Evolutionary conservation across 2,888 invertebrate genomes (phyloP).

Genomic region (Drosophila gaucha): DNA sequence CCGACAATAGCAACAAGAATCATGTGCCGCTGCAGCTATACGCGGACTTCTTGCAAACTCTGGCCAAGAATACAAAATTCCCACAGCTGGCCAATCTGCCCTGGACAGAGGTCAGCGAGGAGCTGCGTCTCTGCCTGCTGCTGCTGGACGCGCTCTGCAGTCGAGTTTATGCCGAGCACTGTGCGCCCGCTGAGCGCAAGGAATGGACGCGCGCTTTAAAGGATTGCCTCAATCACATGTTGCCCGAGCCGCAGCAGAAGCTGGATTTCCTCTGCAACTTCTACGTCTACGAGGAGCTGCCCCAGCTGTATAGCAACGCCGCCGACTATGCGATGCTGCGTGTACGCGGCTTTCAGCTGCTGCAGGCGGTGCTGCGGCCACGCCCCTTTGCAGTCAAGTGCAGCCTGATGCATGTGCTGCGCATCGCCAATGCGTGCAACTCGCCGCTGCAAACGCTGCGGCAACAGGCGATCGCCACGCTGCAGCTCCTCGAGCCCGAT

Average conservation of each 20-base stretch:
- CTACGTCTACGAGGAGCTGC: constrained; percentile 81
- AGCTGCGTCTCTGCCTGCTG: constrained; percentile 58
- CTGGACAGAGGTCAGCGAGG: constrained; percentile 66
- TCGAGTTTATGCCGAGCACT: constrained; percentile 27
- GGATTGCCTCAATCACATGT: constrained; percentile 85
- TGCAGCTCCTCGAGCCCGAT: constrained; percentile 74
- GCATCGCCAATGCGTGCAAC: constrained; percentile 86
- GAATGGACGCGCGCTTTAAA: constrained; percentile 81
- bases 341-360: constrained; percentile 85
- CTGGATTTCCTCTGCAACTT: constrained; percentile 87
- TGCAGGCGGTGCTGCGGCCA: constrained; percentile 63
- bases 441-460: constrained; percentile 87
- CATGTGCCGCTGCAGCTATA: constrained; percentile 87
- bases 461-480: constrained; percentile 86
- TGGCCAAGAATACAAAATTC: constrained; percentile 85
- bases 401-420: constrained; percentile 68
- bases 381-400: constrained; percentile 26
- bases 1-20: constrained; percentile 83
- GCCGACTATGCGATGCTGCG: constrained; percentile 85
- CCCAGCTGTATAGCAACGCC: constrained; percentile 36
- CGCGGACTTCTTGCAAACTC: constrained; percentile 86
- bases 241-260: constrained; percentile 85
- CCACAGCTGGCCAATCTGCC: constrained; percentile 60
- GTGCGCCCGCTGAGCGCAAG: constrained; percentile 44
- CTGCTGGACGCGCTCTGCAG: constrained; percentile 66